Base-by-base conservation (phyloP, 1,140 invertebrate genomes). In the Coptotermes formosanus region DNA sequence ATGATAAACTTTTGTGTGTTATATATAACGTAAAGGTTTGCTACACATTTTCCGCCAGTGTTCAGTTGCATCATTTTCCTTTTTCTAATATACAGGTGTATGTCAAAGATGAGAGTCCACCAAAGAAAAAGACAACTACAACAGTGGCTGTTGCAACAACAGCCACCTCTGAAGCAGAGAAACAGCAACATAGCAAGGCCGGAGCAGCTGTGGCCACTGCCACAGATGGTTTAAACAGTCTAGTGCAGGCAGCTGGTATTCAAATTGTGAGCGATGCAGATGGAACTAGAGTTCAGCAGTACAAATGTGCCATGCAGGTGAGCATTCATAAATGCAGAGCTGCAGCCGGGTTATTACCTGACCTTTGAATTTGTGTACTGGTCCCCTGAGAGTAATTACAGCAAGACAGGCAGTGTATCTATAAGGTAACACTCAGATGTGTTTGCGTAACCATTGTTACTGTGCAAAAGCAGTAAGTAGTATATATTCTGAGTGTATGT, bases 251-350 rank as follows among this genome's bases (percentile, higher is more conserved):
- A 25, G 91, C 92, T 2, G 92, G 92, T 86, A 91, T 93, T 86
- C 92, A 92, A 89, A 92, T 93, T 81, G 91, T 93, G 44, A 91
- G 91, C 83, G 92, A 92, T 55, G 89, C 91, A 21, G 91, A 92
- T 87, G 90, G 38, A 32, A 48, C 90, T 12, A 90, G 91, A 84
- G 91, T 92, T 38, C 91, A 92, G 87, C 91, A 92, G 86, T 92
- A 91, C 87, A 92, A 92, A 89, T 92, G 91, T 91, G 91, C 91
- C 86, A 92, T 92, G 91, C 91, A 91, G 91, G 91, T 92, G 84
- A 75, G 89, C 30, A 12, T 43, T 19, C 45, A 19, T 82, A 82
- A 43, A 82, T 82, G 21, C 38, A 82, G 3, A 82, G 38, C 81
- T 30, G 30, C 19, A 21, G 14, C 21, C 14, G 6, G 14, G 52